phyloP scores from a whole-genome alignment of 1,140 invertebrate species.

The Homalodisca vitripennis region DNA sequence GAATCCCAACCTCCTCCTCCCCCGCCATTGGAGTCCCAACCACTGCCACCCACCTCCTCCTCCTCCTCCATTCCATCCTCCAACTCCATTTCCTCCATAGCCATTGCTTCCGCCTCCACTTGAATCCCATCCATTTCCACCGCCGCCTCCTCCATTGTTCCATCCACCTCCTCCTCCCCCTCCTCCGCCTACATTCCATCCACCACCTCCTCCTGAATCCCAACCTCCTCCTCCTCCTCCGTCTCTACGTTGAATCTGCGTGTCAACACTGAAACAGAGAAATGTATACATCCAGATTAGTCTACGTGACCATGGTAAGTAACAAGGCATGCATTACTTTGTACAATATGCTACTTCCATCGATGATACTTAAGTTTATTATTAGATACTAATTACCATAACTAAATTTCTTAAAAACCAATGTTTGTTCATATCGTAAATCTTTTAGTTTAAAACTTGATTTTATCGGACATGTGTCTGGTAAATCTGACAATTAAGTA shows the following conservation, averaged over 20 bases:
- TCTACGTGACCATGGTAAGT: too few species aligned
- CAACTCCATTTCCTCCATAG: not conserved
- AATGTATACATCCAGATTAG: too few species aligned
- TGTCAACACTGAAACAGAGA: constrained; percentile 19
- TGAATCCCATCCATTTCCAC: not conserved
- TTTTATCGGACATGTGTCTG: too few species aligned
- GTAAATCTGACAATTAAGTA: too few species aligned
- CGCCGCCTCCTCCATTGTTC: not conserved
- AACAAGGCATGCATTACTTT: too few species aligned
- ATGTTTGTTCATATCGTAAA: too few species aligned
- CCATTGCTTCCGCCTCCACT: not conserved
- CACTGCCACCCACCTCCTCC: not conserved
- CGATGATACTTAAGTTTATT: too few species aligned
- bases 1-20: not conserved
- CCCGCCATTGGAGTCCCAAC: not conserved
- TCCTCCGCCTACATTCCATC: not conserved
- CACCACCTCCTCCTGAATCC: not conserved
- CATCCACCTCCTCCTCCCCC: not conserved
- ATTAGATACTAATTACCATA: too few species aligned
- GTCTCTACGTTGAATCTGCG: constrained; percentile 12
- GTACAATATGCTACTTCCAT: too few species aligned
- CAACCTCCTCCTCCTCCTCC: not conserved
- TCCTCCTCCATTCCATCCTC: not conserved
- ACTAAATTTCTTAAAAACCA: too few species aligned
- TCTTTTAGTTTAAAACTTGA: too few species aligned